Evolutionary conservation across 2,888 invertebrate species (phyloP), one percentile per base, ranked within the genome.

Genomic region (Gastracanthus pulcherrimus): DNA sequence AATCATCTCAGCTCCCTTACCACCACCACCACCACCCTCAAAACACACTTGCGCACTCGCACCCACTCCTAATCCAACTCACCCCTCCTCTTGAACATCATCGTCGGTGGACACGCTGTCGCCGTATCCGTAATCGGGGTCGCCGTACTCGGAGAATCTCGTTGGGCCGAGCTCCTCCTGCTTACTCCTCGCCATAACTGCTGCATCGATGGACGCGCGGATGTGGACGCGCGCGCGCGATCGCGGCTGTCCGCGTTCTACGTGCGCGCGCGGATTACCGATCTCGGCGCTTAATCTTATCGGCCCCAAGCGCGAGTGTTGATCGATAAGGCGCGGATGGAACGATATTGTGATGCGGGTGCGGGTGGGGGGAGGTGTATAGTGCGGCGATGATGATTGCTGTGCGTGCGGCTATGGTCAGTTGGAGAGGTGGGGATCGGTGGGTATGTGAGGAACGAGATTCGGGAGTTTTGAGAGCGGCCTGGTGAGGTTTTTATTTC

Each of bases 91-190:
- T 5, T 31, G 64, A 29, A 38, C 31, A 0, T 70, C 67, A 1
- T 74, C 51, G 11, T 77, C 77, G 38, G 51, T 67, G 11, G 55
- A 60, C 3, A 77, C 6, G 19, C 71, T 69, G 23, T 19, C 81
- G 2, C 69, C 77, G 13, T 77, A 77, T 2, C 67, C 76, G n/a
- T 48, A 76, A 23, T 80, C 70, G 2, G 13, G n/a, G 19, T 72
- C 66, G 7, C 34, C 29, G 74, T 58, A 55, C 29, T 58, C 23
- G 16, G 13, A 19, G 41, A 16, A 74, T 34, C 19, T 51, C 16
- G 45, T 7, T 19, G n/a, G 55, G 55, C 55, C 55, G 67, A 29
- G 19, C n/a, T 36, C n/a, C n/a, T 36, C n/a, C 26, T 38, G 38
- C 23, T 7, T 26, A 55, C 55, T 55, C 19, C 13, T 55, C 23